Evolutionary conservation across 2,888 invertebrate genomes (phyloP), one percentile per base, ranked within the genome.

Genomic region (Drosophila buzzatii): DNA sequence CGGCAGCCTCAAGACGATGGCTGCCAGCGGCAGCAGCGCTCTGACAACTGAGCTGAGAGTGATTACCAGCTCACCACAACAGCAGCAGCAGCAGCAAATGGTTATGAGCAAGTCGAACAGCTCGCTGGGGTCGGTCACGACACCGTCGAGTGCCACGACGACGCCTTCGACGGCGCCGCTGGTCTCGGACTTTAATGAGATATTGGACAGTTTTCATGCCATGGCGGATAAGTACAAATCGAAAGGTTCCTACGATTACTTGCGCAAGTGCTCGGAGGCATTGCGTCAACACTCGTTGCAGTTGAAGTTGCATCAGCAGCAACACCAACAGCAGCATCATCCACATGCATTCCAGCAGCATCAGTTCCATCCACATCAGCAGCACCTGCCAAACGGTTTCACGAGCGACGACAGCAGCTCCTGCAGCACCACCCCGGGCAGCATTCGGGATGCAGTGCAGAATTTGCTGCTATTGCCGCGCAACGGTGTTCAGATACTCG

Each of bases 401-500:
- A 81, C 79, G n/a, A 90, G 91, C 58, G 92, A 93, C 37, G 92
- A 92, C 59, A 91, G 92, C 67, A 92, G 92, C 68, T 91, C 92
- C 12, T 91, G 93, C 74, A 92, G 92, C 74, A 92, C 93, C 84
- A 95, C 95, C 33, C 95, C 95, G 16, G 95, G 95, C 8, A 95
- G 96, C 31, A 96, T 96, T 35, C 94, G 96, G 0, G 96, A 96
- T 79, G 96, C 96, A 9, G 95, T 96, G 49, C 94, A 95, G 73
- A 96, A 96, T 85, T 93, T 96, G 56, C 93, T 96, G 68, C 94
- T 94, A 82, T 95, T 96, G 92, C 95, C 96, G 16, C 94, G 96
- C 70, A 96, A 96, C 91, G 96, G 96, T 27, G 96, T 96, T 93
- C 95, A 96, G 87, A 95, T 96, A 91, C 95, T 96, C 93, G 96